These are phyloP conservation scores for Alethe diademata DNA, from an alignment of 2,113 vertebrate genomes.

Conservation along the genomic window DNA sequence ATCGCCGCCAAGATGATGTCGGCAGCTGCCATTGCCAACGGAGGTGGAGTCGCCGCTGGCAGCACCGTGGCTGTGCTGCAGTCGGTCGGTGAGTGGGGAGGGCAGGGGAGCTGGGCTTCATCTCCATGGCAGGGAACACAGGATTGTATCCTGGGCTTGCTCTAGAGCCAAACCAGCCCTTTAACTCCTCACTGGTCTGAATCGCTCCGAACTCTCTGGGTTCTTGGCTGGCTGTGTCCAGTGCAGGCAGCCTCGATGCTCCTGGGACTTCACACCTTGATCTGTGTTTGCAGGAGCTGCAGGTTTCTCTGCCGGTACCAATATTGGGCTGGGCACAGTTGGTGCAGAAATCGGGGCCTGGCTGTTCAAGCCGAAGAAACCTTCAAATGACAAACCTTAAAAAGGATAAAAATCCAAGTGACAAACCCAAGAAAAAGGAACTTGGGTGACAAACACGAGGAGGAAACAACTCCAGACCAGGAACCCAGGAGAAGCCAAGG, in stretches of 20 bases:
- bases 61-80: not conserved
- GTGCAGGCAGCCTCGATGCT: not conserved
- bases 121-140: rapidly evolving
- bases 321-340: rapidly evolving
- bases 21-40: not conserved
- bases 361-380: rapidly evolving
- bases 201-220: too few species aligned
- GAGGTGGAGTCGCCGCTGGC: not conserved
- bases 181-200: rapidly evolving
- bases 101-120: not conserved
- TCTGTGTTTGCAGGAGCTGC: not conserved
- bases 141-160: rapidly evolving
- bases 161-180: not conserved
- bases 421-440: rapidly evolving
- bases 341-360: rapidly evolving
- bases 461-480: rapidly evolving
- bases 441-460: rapidly evolving
- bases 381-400: rapidly evolving
- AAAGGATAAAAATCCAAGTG: not conserved
- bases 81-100: not conserved
- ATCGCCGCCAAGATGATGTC: not conserved
- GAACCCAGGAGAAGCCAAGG: not conserved
- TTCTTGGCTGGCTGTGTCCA: not conserved
- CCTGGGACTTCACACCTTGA: rapidly evolving
- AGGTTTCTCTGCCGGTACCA: not conserved